Percentiles rank a stretch among this genome's conserved stretches.
phyloP scores from a whole-genome alignment of 2,113 vertebrate species.

The Nannobrachium achirus region DNA sequence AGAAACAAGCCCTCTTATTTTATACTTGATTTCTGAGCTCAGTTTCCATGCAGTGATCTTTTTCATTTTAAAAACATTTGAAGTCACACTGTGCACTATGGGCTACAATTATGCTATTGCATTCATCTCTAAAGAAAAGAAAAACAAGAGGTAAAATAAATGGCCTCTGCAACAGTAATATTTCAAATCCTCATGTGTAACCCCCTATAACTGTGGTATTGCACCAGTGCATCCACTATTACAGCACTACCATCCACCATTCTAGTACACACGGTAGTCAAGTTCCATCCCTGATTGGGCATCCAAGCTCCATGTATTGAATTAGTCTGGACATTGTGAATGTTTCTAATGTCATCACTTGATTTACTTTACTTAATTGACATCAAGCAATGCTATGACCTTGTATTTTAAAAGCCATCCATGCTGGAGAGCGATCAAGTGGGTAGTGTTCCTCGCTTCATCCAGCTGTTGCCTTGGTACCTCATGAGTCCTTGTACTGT shows the following conservation, averaged over 20 bases:
- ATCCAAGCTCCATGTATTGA: neutral
- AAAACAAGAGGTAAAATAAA: neutral
- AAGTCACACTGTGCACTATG: too few relatives aligned
- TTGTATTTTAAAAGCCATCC: conserved; percentile 8
- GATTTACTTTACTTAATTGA: conserved; percentile 24
- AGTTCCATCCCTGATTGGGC: conserved; percentile 9
- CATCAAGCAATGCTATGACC: conserved; percentile 13
- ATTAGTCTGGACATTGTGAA: neutral
- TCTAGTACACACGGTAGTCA: neutral
- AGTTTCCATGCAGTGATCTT: too few relatives aligned
- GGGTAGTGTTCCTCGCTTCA: conserved; percentile 17
- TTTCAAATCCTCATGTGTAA: neutral
- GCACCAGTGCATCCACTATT: neutral
- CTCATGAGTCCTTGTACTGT: neutral
- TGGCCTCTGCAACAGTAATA: neutral
- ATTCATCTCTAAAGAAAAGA: neutral
- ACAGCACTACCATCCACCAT: neutral
- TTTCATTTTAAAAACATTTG: too few relatives aligned
- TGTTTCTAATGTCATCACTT: neutral
- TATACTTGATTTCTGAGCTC: too few relatives aligned
- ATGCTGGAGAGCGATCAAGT: conserved; percentile 26
- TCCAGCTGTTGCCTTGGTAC: conserved; percentile 18
- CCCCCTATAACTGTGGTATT: neutral
- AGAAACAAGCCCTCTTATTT: too few relatives aligned
- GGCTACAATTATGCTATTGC: neutral